Conservation (phyloP, 2,888 invertebrate species). For the Venustoraphidia nigricollis region DNA sequence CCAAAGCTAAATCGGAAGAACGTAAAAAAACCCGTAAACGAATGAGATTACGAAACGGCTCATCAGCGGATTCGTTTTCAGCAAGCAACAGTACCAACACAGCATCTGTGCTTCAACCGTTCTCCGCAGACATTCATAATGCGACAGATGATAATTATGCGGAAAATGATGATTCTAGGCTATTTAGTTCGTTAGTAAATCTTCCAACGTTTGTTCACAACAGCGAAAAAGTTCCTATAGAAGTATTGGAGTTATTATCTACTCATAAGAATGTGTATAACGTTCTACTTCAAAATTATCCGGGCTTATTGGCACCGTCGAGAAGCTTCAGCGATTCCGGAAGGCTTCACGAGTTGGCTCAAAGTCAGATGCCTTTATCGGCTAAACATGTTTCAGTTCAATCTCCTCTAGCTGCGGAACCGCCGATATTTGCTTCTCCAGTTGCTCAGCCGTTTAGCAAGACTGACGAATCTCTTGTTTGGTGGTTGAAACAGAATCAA, state of each 20-base stretch:
- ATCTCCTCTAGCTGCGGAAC: constrained; percentile 24
- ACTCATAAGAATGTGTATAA: constrained; percentile 54
- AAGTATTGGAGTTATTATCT: constrained; percentile 58
- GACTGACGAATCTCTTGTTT: constrained; percentile 32
- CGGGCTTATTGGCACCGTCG: constrained; percentile 53
- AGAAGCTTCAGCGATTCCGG: constrained; percentile 57
- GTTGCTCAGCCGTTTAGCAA: constrained; percentile 23
- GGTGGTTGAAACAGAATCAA: constrained; percentile 39
- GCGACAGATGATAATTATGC: constrained; percentile 12
- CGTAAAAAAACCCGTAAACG: constrained; percentile 42
- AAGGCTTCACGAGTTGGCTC: constrained; percentile 28
- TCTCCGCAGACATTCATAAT: constrained; percentile 24
- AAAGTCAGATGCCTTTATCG: constrained; percentile 17
- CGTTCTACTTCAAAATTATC: constrained; percentile 58
- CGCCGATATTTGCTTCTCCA: constrained; percentile 23
- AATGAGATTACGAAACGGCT: constrained; percentile 40
- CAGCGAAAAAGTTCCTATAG: constrained; percentile 60
- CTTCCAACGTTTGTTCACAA: constrained; percentile 70
- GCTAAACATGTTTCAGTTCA: constrained; percentile 21
- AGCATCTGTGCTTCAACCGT: constrained; percentile 37
- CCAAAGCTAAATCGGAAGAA: constrained; percentile 44
- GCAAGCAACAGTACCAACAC: constrained; percentile 52
- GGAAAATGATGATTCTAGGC: constrained; percentile 29
- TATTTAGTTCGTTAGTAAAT: constrained; percentile 67
- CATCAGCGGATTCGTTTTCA: constrained; percentile 55